A percentile compares a stretch with the other conserved stretches of the same genome.
Conservation (phyloP, 2,888 invertebrate species). For the Leptinotarsa haldemani region DNA sequence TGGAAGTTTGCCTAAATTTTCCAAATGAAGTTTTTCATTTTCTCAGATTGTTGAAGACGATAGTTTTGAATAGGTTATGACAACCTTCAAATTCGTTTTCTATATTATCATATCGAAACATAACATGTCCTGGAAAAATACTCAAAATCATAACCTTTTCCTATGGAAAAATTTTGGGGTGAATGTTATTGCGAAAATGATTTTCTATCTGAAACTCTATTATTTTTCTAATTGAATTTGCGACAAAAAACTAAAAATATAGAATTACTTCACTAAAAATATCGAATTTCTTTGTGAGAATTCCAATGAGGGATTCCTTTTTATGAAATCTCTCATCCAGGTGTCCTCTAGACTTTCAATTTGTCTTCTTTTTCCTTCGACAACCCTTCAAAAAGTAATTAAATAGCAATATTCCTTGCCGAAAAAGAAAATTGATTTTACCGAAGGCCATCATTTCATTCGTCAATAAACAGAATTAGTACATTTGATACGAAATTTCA, state of each 20-base stretch:
- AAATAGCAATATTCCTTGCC: background rate
- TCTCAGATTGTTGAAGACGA: no score
- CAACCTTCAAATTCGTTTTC: no score
- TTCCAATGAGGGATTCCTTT: background rate
- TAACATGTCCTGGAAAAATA: no score
- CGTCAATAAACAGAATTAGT: background rate
- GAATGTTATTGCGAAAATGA: no score
- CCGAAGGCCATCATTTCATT: background rate
- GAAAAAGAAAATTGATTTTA: background rate
- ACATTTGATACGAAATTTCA: background rate
- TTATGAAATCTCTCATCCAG: background rate
- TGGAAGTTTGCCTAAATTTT: no score
- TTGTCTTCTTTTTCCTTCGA: background rate
- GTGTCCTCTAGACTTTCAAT: background rate
- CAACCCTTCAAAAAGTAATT: background rate
- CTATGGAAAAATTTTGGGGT: no score
- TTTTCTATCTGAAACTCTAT: no score
- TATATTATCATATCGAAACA: no score
- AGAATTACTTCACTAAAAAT: background rate
- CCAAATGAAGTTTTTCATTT: no score
- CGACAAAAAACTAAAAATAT: background rate
- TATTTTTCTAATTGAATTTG: no score
- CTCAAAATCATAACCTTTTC: no score
- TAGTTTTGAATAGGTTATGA: no score
- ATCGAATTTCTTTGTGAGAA: background rate